Conservation (phyloP, 2,888 invertebrate species). For the Synergus umbraculus region DNA sequence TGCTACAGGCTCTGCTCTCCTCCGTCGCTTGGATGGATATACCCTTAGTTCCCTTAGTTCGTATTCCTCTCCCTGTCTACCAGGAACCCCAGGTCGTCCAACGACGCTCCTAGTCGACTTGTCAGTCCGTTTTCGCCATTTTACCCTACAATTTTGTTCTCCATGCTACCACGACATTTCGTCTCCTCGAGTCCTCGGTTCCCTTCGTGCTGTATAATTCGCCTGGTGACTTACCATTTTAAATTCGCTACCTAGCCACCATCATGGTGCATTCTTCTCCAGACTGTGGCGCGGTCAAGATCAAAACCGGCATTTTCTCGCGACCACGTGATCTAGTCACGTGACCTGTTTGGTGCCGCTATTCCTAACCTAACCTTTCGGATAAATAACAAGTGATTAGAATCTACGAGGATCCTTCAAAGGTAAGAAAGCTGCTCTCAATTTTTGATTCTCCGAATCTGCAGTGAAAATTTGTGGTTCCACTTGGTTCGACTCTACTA, state of each 20-base stretch:
- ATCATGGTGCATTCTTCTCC: slow-evolving; percentile 61
- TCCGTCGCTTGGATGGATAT: slow-evolving; percentile 74
- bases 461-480: too few relatives aligned
- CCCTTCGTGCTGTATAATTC: slow-evolving; percentile 55
- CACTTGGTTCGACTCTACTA: too few relatives aligned
- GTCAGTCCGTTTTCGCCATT: slow-evolving; percentile 53
- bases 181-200: slow-evolving; percentile 55
- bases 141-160: slow-evolving; percentile 53
- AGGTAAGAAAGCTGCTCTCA: background rate
- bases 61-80: slow-evolving; percentile 76
- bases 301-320: background rate
- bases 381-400: background rate
- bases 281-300: slow-evolving; percentile 64
- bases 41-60: slow-evolving; percentile 73
- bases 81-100: slow-evolving; percentile 70
- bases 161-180: slow-evolving; percentile 47
- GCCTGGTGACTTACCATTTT: slow-evolving; percentile 64
- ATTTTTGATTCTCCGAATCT: background rate
- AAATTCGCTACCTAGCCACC: slow-evolving; percentile 61
- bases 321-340: slow-evolving; percentile 50
- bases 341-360: slow-evolving; percentile 39
- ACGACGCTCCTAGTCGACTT: slow-evolving; percentile 29
- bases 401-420: background rate
- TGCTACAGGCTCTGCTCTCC: slow-evolving; percentile 64
- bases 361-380: background rate